Evolutionary conservation across 2,797 vertebrate species (phyloP).

Genomic region (Masticophis lateralis): DNA sequence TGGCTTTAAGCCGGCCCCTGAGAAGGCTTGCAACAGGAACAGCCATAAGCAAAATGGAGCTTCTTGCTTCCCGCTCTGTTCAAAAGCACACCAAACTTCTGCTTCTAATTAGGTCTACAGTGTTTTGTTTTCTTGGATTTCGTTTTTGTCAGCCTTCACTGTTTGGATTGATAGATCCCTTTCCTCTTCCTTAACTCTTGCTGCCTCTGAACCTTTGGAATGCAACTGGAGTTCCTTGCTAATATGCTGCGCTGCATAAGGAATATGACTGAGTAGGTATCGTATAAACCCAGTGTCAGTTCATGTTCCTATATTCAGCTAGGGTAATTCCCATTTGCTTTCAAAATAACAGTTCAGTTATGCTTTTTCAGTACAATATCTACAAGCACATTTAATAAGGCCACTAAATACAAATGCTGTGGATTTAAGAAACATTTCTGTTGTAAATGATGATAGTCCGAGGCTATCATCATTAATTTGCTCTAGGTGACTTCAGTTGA

Average conservation of each 20-base stretch:
- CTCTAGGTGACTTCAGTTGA: conserved; percentile 65
- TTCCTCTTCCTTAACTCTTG: background rate
- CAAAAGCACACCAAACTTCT: background rate
- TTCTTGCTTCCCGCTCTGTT: background rate
- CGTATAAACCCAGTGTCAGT: background rate
- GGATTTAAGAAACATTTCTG: conserved; percentile 70
- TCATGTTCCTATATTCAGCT: conserved; percentile 43
- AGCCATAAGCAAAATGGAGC: background rate
- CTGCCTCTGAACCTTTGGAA: background rate
- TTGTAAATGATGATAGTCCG: conserved; percentile 71
- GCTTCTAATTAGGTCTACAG: background rate
- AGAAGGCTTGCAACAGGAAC: background rate
- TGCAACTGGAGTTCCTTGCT: background rate
- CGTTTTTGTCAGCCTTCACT: background rate
- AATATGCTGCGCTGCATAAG: background rate
- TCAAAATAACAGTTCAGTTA: conserved; percentile 57
- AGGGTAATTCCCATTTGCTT: conserved; percentile 61
- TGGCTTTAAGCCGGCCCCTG: background rate
- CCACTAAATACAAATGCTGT: conserved; percentile 73
- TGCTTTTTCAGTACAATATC: conserved; percentile 63
- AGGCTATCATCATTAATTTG: conserved; percentile 72
- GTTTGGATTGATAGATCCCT: background rate
- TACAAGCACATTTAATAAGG: conserved; percentile 75
- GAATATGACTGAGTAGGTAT: background rate
- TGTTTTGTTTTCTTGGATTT: background rate